Percentiles rank a stretch among this genome's conserved stretches.
phyloP scores from a whole-genome alignment of 2,888 invertebrate genomes.

The Stenodera caucasica region DNA sequence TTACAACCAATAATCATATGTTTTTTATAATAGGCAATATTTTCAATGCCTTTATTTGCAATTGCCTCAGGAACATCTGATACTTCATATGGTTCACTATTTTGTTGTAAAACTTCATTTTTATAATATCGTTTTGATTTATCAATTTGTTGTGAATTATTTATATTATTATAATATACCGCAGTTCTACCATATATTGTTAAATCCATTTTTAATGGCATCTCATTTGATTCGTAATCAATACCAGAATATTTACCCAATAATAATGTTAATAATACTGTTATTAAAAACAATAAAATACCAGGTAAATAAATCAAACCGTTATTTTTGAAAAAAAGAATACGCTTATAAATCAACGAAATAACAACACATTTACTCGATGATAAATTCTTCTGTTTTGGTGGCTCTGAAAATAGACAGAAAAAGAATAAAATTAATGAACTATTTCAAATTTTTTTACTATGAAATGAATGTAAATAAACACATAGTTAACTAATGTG shows the following conservation, averaged over 20 bases:
- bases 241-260: conserved; percentile 39
- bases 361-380: neutral
- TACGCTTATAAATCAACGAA: neutral
- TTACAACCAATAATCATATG: conserved; percentile 58
- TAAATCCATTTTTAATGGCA: conserved; percentile 48
- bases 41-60: conserved; percentile 48
- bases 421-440: neutral
- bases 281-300: neutral
- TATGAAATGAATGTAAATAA: no score
- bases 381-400: neutral
- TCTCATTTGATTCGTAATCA: conserved; percentile 31
- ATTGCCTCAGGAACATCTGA: conserved; percentile 46
- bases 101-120: conserved; percentile 31
- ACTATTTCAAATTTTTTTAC: no score
- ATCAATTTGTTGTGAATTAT: conserved; percentile 15
- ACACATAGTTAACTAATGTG: no score
- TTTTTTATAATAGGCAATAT: conserved; percentile 56
- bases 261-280: conserved; percentile 13
- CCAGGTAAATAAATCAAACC: neutral
- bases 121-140: conserved; percentile 36
- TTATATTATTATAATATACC: conserved; percentile 43
- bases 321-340: neutral
- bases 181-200: conserved; percentile 42
- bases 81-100: conserved; percentile 33
- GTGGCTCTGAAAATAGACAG: neutral